Evolutionary conservation across 2,797 vertebrate genomes (phyloP), one percentile per base, ranked within the genome.

Genomic region (Microhierax caerulescens): DNA sequence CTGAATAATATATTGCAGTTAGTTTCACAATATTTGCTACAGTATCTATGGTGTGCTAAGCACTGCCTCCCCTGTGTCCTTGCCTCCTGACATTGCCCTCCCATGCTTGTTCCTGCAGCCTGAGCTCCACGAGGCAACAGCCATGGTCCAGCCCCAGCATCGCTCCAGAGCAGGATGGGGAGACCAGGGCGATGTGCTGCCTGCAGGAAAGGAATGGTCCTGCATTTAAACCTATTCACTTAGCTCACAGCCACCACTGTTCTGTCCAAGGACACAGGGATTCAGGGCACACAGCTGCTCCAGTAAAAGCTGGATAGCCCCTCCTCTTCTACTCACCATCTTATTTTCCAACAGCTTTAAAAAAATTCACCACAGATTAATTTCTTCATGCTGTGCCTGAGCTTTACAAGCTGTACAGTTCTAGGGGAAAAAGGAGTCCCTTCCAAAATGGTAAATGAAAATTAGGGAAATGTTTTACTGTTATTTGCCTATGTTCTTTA

Each of bases 121-220:
- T 3, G 5, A 86, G 27, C 34, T 51, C 30, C 39, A 16, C 0
- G 0, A 22, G 53, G 24, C 37, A 75, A 10, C 2, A 4, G 30
- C 30, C 1, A 0, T 43, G 47, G 34, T 41, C 48, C 45, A 68
- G n/a, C 6, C 17, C n/a, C 39, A 65, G 28, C 37, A 72, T 18
- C 21, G 13, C 14, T 54, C 50, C 0, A 0, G 25, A 60, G 39
- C 1, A 1, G 27, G 51, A 7, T 45, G 21, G 10, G 22, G 16
- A 76, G 16, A 36, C 0, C 0, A 2, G 11, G 6, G 19, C 4
- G 2, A 85, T 19, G 25, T 0, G 0, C 18, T 82, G 23, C 30
- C 25, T 3, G 3, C 13, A 61, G 37, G 7, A 75, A 28, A 81
- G 4, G 16, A 39, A 48, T 2, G 2, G 14, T 73, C 24, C 7